Percentiles rank a stretch among this genome's conserved stretches.
Conservation (phyloP, 2,888 invertebrate genomes). For the Leucophora obtusa region DNA sequence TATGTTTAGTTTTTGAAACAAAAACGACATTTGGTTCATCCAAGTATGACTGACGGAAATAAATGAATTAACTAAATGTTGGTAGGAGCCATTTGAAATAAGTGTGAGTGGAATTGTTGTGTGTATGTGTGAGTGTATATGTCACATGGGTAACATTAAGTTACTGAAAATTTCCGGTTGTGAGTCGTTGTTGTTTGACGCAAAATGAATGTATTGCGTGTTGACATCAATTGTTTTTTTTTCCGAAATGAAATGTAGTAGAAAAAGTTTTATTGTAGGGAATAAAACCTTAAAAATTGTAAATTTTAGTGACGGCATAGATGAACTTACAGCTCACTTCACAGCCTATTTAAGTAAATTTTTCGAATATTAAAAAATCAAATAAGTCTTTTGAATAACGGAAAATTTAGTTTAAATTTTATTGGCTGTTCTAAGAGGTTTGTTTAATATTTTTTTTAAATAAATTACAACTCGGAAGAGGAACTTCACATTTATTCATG, state of each 20-base stretch:
- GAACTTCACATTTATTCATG: no score
- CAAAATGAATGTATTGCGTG: conserved; percentile 66
- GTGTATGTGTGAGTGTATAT: conserved; percentile 1
- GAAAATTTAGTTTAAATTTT: no score
- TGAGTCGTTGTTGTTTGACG: conserved; percentile 38
- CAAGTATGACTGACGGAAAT: conserved; percentile 37
- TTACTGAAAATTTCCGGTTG: conserved; percentile 63
- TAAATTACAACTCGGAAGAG: no score
- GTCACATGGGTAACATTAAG: conserved; percentile 62
- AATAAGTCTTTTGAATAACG: no score
- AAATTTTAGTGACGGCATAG: no score
- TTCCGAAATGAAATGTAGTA: conserved; percentile 50
- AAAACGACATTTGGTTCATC: conserved; percentile 23
- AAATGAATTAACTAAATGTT: conserved; percentile 41
- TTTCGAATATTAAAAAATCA: no score
- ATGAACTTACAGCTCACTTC: no score
- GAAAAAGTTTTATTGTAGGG: conserved; percentile 37
- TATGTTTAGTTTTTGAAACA: neutral
- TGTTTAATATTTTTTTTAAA: no score
- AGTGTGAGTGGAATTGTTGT: neutral
- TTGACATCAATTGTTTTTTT: conserved; percentile 60
- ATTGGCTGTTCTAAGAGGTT: no score
- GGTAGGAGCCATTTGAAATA: neutral
- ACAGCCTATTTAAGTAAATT: no score
- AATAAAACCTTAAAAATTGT: conserved; percentile 1